Evolutionary conservation across 2,888 invertebrate species (phyloP), one percentile per base, ranked within the genome.

Genomic region (Spialia ferax): DNA sequence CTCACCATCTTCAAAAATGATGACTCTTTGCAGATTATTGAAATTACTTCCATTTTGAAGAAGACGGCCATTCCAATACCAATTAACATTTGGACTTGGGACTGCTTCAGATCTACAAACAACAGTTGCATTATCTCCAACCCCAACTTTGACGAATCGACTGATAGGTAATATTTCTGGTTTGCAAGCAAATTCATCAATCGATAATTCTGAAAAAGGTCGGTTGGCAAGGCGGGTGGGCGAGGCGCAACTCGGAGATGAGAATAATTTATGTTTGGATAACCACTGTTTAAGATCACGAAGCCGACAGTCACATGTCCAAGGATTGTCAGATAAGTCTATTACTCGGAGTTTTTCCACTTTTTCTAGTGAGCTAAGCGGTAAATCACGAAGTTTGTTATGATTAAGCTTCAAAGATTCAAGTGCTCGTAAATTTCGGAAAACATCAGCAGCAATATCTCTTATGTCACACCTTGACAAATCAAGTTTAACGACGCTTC

Each of bases 261-360:
- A 96, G n/a, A 96, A 95, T 76, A 96, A 95, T 81, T 97, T 97
- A 75, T 96, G 95, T 78, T 96, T 95, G 61, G 96, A 95, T 72
- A 98, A 89, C 98, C 98, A 98, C 77, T 96, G 94, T 83, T 97
- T 97, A 69, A 97, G 95, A 69, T 97, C 96, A 60, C 98, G 94
- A 69, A 98, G 86, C 23, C 97, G 96, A 80, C 98, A 98, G 82
- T 98, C 98, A 82, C 98, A 98, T 71, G 96, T 95, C 98, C 98
- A 98, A 0, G 97, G 97, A 87, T 98, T 98, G 74, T 97, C 97
- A 73, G 98, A 97, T 73, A 98, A 89, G 81, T 97, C 97, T 71
- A 98, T 96, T 50, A 96, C 97, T 82, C 97, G 96, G 60, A 98
- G 93, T 68, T 96, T 96, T 75, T 95, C 96, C 68, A 97, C 83